Percentiles rank a stretch among this genome's conserved stretches.
phyloP scores from a whole-genome alignment of 2,888 invertebrate species.

The Dicyrtomina minuta region DNA sequence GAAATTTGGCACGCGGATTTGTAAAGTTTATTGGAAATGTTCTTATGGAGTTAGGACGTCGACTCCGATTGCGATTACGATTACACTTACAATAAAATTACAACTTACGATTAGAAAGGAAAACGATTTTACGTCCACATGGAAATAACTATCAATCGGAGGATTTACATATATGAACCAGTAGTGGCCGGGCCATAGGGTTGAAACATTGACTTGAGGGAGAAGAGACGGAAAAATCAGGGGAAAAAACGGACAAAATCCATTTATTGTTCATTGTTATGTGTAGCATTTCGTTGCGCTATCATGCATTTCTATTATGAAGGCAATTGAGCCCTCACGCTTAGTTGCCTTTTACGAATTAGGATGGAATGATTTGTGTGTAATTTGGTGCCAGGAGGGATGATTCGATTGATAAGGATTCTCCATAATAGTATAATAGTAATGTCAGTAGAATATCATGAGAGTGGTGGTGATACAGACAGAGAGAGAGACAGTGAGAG shows the following conservation, averaged over 20 bases:
- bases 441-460: too few relatives aligned
- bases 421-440: constrained; percentile 19
- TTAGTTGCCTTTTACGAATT: constrained; percentile 26
- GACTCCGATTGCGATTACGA: too few relatives aligned
- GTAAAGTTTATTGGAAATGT: too few relatives aligned
- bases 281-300: background rate
- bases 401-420: constrained; percentile 26
- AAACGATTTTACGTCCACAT: too few relatives aligned
- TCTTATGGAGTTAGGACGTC: too few relatives aligned
- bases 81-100: too few relatives aligned
- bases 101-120: too few relatives aligned
- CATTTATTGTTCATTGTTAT: background rate
- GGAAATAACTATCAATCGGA: too few relatives aligned
- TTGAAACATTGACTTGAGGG: background rate
- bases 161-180: background rate
- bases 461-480: too few relatives aligned
- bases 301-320: constrained; percentile 4
- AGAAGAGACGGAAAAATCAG: background rate
- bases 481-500: too few relatives aligned
- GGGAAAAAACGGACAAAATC: background rate
- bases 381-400: constrained; percentile 21
- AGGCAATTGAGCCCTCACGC: constrained; percentile 24
- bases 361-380: constrained; percentile 32
- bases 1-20: too few relatives aligned
- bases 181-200: background rate